Base-by-base conservation (phyloP, 2,888 invertebrate species). In the Cheilosia vulpina region DNA sequence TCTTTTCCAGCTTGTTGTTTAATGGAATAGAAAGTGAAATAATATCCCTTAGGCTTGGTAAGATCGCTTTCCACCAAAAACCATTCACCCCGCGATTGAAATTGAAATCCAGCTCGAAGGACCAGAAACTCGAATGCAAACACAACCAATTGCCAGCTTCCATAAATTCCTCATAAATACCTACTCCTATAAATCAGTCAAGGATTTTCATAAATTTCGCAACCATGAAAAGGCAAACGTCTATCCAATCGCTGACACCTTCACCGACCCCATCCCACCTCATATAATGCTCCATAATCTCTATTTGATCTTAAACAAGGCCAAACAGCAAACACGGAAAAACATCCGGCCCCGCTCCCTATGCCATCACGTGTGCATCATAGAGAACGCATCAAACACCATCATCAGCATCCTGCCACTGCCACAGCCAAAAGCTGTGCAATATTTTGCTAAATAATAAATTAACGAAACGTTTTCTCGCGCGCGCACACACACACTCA, bases 361-460 rank as follows among this genome's bases (percentile, higher is more conserved):
- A 1, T 38, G 38, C 5, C 1, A 9, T 1, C 31, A 47, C 38
- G 66, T 60, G 65, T 68, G 60, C 77, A 77, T 55, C 65, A 21
- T n/a, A 52, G 17, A 69, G 55, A 53, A 71, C 82, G 77, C 58
- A 52, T 75, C 66, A 66, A 78, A 76, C 63, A 65, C 43, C 81
- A 38, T 50, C 77, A 52, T 58, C 72, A 27, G 24, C 45, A 13
- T 15, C 13, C 38, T 11, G 24, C 43, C 43, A 15, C 38, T 11
- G 24, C 43, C 43, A 17, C 31, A 41, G 57, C 38, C 47, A 55
- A 50, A 53, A 50, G 71, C 75, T 81, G 71, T 71, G 85, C 72
- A 71, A 81, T 85, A 81, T 81, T 85, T 81, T 81, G 76, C 76
- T 85, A 75, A 80, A 84, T 84, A 85, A 85, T 85, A 85, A 85